A percentile compares a stretch with the other conserved stretches of the same genome.
Conservation (phyloP, 1,140 invertebrate genomes). For the Drosophila orosa region DNA sequence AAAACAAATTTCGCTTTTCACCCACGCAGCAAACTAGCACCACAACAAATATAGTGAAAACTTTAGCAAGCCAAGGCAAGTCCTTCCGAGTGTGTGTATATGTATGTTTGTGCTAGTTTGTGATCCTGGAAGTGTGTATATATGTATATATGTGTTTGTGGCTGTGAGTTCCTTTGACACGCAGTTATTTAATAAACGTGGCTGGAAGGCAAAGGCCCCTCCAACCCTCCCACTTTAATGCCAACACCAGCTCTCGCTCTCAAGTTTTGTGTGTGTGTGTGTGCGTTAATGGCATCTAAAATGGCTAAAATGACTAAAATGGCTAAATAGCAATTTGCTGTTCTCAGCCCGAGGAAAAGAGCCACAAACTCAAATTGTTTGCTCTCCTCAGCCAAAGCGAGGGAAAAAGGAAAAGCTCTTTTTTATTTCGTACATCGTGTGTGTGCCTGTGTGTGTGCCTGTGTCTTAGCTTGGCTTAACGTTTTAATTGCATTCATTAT, state of each 20-base stretch:
- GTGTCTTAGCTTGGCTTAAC: slow-evolving; percentile 34
- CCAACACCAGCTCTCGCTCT: slow-evolving; percentile 30
- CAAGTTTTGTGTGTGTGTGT: slow-evolving; percentile 26
- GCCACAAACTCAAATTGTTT: slow-evolving; percentile 47
- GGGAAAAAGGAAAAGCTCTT: slow-evolving; percentile 35
- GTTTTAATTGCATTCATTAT: slow-evolving; percentile 83
- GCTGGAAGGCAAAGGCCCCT: slow-evolving; percentile 32
- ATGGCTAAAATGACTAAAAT: slow-evolving; percentile 76
- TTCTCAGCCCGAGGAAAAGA: slow-evolving; percentile 55
- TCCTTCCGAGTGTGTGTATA: slow-evolving; percentile 25
- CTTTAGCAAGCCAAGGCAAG: slow-evolving; percentile 54
- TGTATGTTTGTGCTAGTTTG: slow-evolving; percentile 40
- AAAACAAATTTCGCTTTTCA: slow-evolving; percentile 71
- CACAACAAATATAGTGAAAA: slow-evolving; percentile 39
- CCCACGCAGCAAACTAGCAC: slow-evolving; percentile 10
- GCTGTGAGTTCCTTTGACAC: slow-evolving; percentile 64
- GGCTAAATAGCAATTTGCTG: slow-evolving; percentile 81
- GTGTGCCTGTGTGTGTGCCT: slow-evolving; percentile 9
- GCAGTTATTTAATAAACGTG: slow-evolving; percentile 79
- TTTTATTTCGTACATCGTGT: slow-evolving; percentile 8
- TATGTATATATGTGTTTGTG: slow-evolving; percentile 25
- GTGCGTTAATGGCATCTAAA: slow-evolving; percentile 78
- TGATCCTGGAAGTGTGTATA: slow-evolving; percentile 8
- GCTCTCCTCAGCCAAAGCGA: slow-evolving; percentile 41
- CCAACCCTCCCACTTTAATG: not conserved